Conservation (phyloP, 1,140 invertebrate genomes). For the Homalodisca vitripennis region DNA sequence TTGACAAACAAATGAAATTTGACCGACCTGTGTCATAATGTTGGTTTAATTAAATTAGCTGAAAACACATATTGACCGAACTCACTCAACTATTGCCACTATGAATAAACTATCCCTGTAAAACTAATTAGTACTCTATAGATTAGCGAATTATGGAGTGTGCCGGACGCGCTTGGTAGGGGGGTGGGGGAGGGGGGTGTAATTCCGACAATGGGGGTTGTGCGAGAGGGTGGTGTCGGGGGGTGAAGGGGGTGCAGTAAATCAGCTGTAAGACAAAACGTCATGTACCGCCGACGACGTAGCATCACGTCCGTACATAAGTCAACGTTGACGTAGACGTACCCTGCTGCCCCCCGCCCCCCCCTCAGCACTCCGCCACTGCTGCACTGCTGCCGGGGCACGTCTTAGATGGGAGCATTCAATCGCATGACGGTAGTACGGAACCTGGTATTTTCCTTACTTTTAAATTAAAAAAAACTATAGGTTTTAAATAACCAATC, state of each 20-base stretch:
- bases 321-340: slow-evolving; percentile 2
- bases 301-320: slow-evolving; percentile 18
- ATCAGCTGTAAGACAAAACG: slow-evolving; percentile 15
- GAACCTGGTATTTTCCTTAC: too few relatives aligned
- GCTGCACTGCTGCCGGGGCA: not conserved
- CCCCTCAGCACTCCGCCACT: not conserved
- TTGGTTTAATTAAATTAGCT: slow-evolving; percentile 11
- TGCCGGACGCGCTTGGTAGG: not conserved
- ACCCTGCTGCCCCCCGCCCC: not conserved
- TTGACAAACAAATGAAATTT: slow-evolving; percentile 7
- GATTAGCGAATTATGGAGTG: slow-evolving; percentile 1
- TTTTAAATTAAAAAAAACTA: too few relatives aligned
- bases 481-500: too few relatives aligned
- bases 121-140: slow-evolving; percentile 6
- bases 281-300: not conserved
- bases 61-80: slow-evolving; percentile 1
- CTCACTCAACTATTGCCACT: not conserved
- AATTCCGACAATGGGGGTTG: too few relatives aligned
- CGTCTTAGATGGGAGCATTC: too few relatives aligned
- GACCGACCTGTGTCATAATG: slow-evolving; percentile 11
- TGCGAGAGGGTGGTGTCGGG: too few relatives aligned
- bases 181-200: not conserved
- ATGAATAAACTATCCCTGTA: slow-evolving; percentile 4
- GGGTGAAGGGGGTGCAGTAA: not conserved
- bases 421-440: too few relatives aligned